Conservation (phyloP, 2,113 vertebrate species). For the Electrona antarctica region DNA sequence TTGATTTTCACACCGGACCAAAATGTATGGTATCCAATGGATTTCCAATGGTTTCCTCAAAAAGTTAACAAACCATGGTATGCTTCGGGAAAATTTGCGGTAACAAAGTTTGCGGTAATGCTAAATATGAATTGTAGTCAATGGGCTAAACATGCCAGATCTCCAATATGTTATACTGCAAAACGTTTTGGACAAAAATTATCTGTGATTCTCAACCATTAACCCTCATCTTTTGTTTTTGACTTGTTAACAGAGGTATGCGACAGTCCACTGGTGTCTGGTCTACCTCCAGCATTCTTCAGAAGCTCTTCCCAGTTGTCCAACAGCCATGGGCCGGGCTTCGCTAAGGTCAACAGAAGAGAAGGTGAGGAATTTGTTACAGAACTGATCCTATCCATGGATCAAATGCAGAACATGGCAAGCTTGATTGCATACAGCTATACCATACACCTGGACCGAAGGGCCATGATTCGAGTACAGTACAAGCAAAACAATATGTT, state of each 20-base stretch:
- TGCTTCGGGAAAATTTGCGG: too few relatives aligned
- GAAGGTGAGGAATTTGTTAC: conserved; percentile 83
- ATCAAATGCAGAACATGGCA: neutral
- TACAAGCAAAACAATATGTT: neutral
- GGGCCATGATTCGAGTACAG: neutral
- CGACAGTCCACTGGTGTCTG: conserved; percentile 86
- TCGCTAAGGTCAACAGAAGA: conserved; percentile 91
- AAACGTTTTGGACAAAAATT: neutral
- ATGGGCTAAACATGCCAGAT: too few relatives aligned
- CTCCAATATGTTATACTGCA: too few relatives aligned
- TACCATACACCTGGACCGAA: neutral
- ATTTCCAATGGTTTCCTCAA: too few relatives aligned
- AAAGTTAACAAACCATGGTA: too few relatives aligned
- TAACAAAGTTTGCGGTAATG: too few relatives aligned
- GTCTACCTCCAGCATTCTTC: conserved; percentile 86
- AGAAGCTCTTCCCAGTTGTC: conserved; percentile 89
- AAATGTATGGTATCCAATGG: too few relatives aligned
- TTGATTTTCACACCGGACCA: too few relatives aligned
- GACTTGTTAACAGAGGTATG: conserved; percentile 83
- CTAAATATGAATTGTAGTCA: too few relatives aligned
- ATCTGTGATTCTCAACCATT: neutral
- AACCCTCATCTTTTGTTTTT: conserved; percentile 41
- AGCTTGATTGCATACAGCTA: neutral
- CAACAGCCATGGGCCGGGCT: conserved; percentile 84
- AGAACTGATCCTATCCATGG: neutral